Evolutionary conservation across 2,797 vertebrate species (phyloP), one percentile per base, ranked within the genome.

Genomic region (Rhincodon typus): DNA sequence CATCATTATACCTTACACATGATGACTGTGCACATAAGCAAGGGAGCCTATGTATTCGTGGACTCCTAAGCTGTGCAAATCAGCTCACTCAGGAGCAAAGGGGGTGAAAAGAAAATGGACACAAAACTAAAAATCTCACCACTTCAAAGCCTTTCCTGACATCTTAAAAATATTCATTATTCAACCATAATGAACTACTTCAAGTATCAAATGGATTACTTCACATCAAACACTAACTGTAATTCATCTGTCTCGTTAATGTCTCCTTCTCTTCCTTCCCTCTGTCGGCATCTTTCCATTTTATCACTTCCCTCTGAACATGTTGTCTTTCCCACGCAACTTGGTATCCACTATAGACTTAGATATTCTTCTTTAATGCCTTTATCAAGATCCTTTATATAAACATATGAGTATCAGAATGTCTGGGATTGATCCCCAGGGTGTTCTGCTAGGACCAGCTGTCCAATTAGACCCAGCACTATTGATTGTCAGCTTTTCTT

Each of bases 361-460:
- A 42, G 66, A 93, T 93, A 21, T 38, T 93, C 90, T 25, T n/a
- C n/a, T 23, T 93, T 69, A 53, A 93, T 93, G 62, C 8, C n/a
- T 67, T 93, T 93, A 93, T 93, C 90, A 93, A 69, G 90, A 93
- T 69, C n/a, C 4, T 38, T 93, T 84, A 21, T 69, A 93, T 93
- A 93, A 93, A 93, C 90, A 93, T 23, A 69, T 23, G 8, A 69
- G 13, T 38, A 12, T 21, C 90, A 67, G 88, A 27, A 69, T 69
- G 90, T 12, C 46, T 93, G 90, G 19, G 90, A 69, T 93, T 42
- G 90, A 93, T 93, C 90, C 62, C 66, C 38, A 38, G n/a, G 21
- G 90, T 67, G 62, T 21, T 27, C 34, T n/a, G n/a, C n/a, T 10
- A 6, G 62, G 21, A 93, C 8, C 90, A 93, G 90, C 90, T 69